Base-by-base conservation (phyloP, 2,797 vertebrate species). In the Tinamus major region DNA sequence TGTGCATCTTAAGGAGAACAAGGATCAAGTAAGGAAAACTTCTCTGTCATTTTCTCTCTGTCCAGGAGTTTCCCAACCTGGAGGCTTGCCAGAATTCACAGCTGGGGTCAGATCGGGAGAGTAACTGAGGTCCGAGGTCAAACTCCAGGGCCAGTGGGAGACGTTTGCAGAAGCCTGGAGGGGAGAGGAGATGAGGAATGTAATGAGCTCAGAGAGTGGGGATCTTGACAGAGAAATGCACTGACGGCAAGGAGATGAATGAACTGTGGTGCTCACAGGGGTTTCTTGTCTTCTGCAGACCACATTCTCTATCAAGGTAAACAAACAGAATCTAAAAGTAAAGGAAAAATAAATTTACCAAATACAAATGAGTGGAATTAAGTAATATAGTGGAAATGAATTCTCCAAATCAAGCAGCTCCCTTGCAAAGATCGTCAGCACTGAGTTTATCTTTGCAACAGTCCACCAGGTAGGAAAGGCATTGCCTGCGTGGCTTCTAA, bases 121-220 rank as follows among this genome's bases (percentile, higher is more conserved):
- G 83, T 89, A 90, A 13, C 89, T 35, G 75, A 59, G 94, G 91
- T 96, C 89, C 81, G 79, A 93, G 91, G 94, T 96, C 93, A 95
- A 8, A 69, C 85, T 89, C 27, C 37, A 85, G 78, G 78, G 92
- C 76, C 92, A 46, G 89, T 78, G 78, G 92, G 92, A 94, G 94
- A 91, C 0, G 4, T 72, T 92, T 97, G 95, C 91, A 96, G 97
- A 97, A 97, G 97, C 98, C 98, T 96, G 92, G 92, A 79, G 94
- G 93, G 86, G 71, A 93, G 87, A 92, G 39, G 86, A 92, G 80
- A 67, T 74, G 83, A 78, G 61, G 59, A 96, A 86, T 74, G 72
- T 79, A 91, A 93, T 76, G 82, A 89, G 74, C 78, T 93, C 67
- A 41, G 89, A 89, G 90, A 93, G 91, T 23, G 48, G 53, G 70